Evolutionary conservation across 2,113 vertebrate genomes (phyloP).

Genomic region (Australoheros scitulus): DNA sequence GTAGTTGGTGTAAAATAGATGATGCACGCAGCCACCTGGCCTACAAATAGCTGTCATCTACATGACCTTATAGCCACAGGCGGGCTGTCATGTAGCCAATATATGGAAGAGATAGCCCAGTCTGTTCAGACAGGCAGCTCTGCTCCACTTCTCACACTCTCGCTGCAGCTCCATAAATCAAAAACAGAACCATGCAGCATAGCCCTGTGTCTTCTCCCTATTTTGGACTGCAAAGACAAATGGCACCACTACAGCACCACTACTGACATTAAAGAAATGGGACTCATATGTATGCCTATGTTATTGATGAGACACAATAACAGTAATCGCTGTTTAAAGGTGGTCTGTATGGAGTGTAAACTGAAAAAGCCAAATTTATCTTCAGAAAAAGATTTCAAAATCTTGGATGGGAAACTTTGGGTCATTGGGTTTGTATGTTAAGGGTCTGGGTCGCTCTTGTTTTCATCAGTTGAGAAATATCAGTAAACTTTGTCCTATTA

Average conservation of each 20-base stretch:
- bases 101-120: slow-evolving; percentile 46
- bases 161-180: slow-evolving; percentile 19
- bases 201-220: background rate
- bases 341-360: background rate
- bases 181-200: slow-evolving; percentile 1
- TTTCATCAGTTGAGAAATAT: no score
- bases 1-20: background rate
- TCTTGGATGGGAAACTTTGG: no score
- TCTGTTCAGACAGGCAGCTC: slow-evolving; percentile 59
- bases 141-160: slow-evolving; percentile 37
- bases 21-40: slow-evolving; percentile 22
- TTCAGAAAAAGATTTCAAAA: no score
- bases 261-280: background rate
- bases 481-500: no score
- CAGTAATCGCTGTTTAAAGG: background rate
- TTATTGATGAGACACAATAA: slow-evolving; percentile 3
- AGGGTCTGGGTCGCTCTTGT: no score
- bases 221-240: slow-evolving; percentile 16
- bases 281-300: background rate
- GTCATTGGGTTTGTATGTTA: no score
- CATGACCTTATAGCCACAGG: slow-evolving; percentile 31
- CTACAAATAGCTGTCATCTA: slow-evolving; percentile 3
- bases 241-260: slow-evolving; percentile 6
- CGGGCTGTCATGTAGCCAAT: slow-evolving; percentile 42
- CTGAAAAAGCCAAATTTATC: no score